Evolutionary conservation across 2,113 vertebrate genomes (phyloP).

Genomic region (Amphiprion percula): DNA sequence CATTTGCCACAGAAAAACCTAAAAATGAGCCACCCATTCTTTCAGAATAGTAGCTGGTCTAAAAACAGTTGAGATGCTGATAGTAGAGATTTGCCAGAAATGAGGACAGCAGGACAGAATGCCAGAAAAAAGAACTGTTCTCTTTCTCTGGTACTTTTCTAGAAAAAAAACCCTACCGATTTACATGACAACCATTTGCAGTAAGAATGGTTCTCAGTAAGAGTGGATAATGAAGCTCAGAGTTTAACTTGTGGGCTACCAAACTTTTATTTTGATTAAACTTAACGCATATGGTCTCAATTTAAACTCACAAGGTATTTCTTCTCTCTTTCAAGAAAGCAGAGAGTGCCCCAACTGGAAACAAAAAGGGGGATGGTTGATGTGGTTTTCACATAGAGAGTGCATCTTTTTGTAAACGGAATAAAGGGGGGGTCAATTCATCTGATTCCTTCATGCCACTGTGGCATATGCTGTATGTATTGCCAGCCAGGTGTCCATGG

Average conservation of each 20-base stretch:
- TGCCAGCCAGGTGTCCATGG: slow-evolving; percentile 64
- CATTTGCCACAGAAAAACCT: slow-evolving; percentile 36
- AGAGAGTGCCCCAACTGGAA: slow-evolving; percentile 55
- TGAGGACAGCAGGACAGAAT: slow-evolving; percentile 37
- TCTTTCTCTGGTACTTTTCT: slow-evolving; percentile 50
- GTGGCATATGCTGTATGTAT: slow-evolving; percentile 74
- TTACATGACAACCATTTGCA: slow-evolving; percentile 32
- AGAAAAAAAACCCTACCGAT: slow-evolving; percentile 43
- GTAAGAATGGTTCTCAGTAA: slow-evolving; percentile 28
- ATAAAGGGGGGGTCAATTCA: slow-evolving; percentile 56
- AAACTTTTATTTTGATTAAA: slow-evolving; percentile 64
- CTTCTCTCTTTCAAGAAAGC: slow-evolving; percentile 26
- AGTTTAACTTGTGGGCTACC: slow-evolving; percentile 25
- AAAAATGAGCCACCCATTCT: slow-evolving; percentile 16
- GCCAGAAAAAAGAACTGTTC: slow-evolving; percentile 32
- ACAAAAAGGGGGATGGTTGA: slow-evolving; percentile 56
- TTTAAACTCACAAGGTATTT: slow-evolving; percentile 60
- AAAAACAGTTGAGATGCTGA: slow-evolving; percentile 33
- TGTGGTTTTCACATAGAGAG: slow-evolving; percentile 69
- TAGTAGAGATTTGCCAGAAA: slow-evolving; percentile 61
- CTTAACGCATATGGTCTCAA: slow-evolving; percentile 73
- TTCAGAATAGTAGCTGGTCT: slow-evolving; percentile 45
- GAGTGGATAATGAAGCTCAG: slow-evolving; percentile 31
- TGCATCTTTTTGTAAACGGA: slow-evolving; percentile 1
- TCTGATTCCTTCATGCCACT: slow-evolving; percentile 71